phyloP scores from a whole-genome alignment of 2,888 invertebrate species.

The Caenorhabditis sulstoni region DNA sequence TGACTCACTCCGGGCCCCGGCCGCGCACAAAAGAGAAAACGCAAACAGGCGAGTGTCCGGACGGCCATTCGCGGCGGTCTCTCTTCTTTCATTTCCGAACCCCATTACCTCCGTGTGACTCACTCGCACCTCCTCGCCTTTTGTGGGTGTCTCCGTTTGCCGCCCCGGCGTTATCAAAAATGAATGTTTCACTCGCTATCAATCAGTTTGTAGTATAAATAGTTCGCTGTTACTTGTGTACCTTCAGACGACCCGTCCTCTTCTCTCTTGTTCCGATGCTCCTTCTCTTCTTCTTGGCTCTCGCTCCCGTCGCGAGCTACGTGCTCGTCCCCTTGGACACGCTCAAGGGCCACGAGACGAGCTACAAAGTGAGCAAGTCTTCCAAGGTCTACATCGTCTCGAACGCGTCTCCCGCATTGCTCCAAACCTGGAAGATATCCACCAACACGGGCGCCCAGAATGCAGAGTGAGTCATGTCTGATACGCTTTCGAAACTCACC shows the following conservation, averaged over 20 bases:
- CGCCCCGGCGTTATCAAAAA: neutral
- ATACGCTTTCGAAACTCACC: neutral
- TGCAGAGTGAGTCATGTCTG: conserved; percentile 17
- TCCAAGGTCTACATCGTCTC: conserved; percentile 23
- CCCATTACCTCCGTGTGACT: conserved; percentile 48
- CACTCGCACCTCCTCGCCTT: conserved; percentile 17
- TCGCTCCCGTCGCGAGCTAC: neutral
- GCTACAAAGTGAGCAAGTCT: conserved; percentile 21
- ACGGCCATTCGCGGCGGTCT: conserved; percentile 31
- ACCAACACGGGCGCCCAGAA: conserved; percentile 14
- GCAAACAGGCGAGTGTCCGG: conserved; percentile 53
- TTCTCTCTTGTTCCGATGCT: conserved; percentile 2
- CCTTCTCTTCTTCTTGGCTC: conserved; percentile 12
- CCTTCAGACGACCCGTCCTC: conserved; percentile 19
- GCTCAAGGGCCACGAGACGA: neutral
- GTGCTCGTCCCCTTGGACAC: conserved; percentile 12
- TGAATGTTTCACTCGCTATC: conserved; percentile 18
- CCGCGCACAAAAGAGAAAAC: conserved; percentile 55
- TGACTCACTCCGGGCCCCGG: conserved; percentile 34
- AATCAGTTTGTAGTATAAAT: conserved; percentile 38
- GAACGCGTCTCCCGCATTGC: conserved; percentile 21
- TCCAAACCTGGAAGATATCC: conserved; percentile 9
- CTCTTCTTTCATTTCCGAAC: conserved; percentile 48
- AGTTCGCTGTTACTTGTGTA: neutral
- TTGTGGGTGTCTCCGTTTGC: conserved; percentile 11